Base-by-base conservation (phyloP, 2,888 invertebrate species). In the Hypsopygia costalis region DNA sequence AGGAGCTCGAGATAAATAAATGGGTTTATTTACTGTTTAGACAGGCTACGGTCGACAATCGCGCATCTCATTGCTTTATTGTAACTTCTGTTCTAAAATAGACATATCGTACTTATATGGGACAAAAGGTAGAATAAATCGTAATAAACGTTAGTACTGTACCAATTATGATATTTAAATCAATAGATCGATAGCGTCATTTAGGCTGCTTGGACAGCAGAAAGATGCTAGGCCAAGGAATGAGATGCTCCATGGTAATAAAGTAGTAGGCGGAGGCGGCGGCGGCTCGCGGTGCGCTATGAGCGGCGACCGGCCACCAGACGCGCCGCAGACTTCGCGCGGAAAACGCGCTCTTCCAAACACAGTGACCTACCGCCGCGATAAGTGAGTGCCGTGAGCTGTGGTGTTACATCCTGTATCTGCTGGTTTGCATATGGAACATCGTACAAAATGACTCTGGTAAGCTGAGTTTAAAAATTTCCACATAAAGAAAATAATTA, bases 271-370 rank as follows among this genome's bases (percentile, higher is more conserved):
- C 25, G n/a, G n/a, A 5, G 8, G n/a, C 3, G 21, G 4, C 8
- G n/a, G 43, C 39, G 48, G 42, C 46, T 43, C 32, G 38, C 39
- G 40, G 41, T 36, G 42, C 58, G 51, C 42, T 50, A 50, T 47
- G 47, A 44, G 55, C 55, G 50, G 54, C 48, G 56, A 55, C 55
- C 55, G 55, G 43, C 42, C 40, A 40, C 45, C 73, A 69, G 76
- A 85, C 83, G 74, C 60, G 59, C 52, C 58, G 67, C 67, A 81
- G 81, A 81, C 85, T 66, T 55, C 64, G 81, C 56, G 65, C 67
- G 66, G 69, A 60, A 58, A 60, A 69, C 79, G 71, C 77, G 75
- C 28, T 32, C 28, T 11, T 11, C 31, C 12, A 3, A 25, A 6
- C 7, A 25, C 25, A 3, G 25, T 25, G 7, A 25, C 25, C 25